Base-by-base conservation (phyloP, 2,113 vertebrate species). In the Ammospiza caudacuta region DNA sequence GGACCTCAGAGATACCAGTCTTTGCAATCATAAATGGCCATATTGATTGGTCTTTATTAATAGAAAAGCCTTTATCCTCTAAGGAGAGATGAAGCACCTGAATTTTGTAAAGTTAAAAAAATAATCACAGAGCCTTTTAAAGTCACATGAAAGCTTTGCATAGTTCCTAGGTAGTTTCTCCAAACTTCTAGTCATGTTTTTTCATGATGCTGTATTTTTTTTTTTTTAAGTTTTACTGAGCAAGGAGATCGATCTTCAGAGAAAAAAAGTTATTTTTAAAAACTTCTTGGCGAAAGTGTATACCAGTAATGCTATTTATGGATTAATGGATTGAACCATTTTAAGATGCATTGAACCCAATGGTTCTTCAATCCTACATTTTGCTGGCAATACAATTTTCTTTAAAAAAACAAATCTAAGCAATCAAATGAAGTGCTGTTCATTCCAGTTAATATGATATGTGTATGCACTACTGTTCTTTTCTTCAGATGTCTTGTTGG, bases 11-110 rank as follows among this genome's bases (percentile, higher is more conserved):
- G 86, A 92, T 27, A 58, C 37, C 22, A 23, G 75, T 29, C 8
- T 63, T 52, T 92, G 52, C 51, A 55, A 3, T 55, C 79, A 70
- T 86, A 77, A 88, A 81, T 83, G 57, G 52, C 11, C 5, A 4
- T 86, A 83, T 93, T 90, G 68, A 86, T 96, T 87, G 70, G 47
- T 14, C 35, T 51, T 78, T 85, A 74, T 91, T 93, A 92, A 86
- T 77, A 91, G 63, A 55, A 82, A 51, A 61, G 55, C 47, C 28
- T 25, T 37, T 15, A 37, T 59, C n/a, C 57, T 87, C 44, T 35
- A 41, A 73, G 89, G 87, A 79, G 70, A 94, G 52, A 49, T 88
- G 22, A 92, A 80, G 64, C 80, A 74, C 24, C 31, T 77, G 68
- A 59, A 44, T 70, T 95, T 88, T 88, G 44, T 44, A 44, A 81